These are phyloP conservation scores for Dicyrtoma fusca DNA, from an alignment of 2,888 invertebrate genomes.

Conservation along the genomic window DNA sequence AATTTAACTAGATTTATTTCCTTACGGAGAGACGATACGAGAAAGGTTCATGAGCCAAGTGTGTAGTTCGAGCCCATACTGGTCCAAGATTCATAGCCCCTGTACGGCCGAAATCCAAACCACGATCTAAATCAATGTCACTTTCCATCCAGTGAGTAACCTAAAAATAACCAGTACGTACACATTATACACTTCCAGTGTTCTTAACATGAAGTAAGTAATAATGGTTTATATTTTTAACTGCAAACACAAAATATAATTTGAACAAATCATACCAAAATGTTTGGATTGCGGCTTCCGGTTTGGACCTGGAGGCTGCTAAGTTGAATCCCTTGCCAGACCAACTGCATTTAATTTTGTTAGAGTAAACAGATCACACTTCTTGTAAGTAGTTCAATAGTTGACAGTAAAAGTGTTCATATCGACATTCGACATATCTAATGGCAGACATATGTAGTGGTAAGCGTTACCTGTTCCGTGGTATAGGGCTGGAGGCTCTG, in stretches of 20 bases:
- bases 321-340: constrained; percentile 54
- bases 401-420: too few relatives aligned
- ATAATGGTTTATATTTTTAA: too few relatives aligned
- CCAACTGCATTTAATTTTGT: too few relatives aligned
- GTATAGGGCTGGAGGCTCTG: constrained; percentile 63
- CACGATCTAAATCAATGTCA: constrained; percentile 75
- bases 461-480: constrained; percentile 32
- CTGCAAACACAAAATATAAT: too few relatives aligned
- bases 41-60: constrained; percentile 58
- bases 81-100: constrained; percentile 46
- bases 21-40: constrained; percentile 56
- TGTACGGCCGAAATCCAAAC: constrained; percentile 70
- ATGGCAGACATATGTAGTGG: too few relatives aligned
- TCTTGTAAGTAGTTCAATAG: too few relatives aligned
- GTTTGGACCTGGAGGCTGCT: constrained; percentile 48
- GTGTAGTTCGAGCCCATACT: constrained; percentile 55
- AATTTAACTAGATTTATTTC: not conserved
- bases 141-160: constrained; percentile 78
- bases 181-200: too few relatives aligned
- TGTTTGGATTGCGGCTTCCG: constrained; percentile 60
- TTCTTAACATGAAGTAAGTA: too few relatives aligned
- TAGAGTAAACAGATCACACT: not conserved
- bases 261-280: constrained; percentile 60
- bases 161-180: too few relatives aligned
- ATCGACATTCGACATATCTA: too few relatives aligned